Evolutionary conservation across 1,140 invertebrate species (phyloP).

Genomic region (Temnothorax curvispinosus): DNA sequence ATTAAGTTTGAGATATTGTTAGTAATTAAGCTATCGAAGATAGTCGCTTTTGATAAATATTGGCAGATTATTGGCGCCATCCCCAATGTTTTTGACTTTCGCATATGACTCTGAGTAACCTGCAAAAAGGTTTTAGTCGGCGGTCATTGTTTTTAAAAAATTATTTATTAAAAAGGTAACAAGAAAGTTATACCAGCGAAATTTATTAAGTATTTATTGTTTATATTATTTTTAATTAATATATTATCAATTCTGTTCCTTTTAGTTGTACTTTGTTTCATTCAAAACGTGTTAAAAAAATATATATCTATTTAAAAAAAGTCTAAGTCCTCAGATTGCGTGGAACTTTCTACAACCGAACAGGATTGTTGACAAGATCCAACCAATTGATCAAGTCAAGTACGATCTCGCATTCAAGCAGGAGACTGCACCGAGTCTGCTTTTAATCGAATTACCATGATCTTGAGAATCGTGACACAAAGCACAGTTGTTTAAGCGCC

Average conservation of each 20-base stretch:
- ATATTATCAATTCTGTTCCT: neutral
- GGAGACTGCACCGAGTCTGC: neutral
- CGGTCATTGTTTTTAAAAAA: no score
- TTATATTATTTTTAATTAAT: neutral
- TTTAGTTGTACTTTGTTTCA: neutral
- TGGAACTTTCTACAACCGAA: neutral
- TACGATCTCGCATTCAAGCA: conserved; percentile 15
- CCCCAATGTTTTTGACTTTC: no score
- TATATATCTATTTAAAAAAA: no score
- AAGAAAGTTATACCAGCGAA: no score
- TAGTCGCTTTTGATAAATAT: neutral
- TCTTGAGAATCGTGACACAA: conserved; percentile 46
- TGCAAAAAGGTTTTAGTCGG: no score
- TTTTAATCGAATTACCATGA: conserved; percentile 55
- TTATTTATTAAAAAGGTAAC: no score
- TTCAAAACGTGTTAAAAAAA: neutral
- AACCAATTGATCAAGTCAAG: conserved; percentile 47
- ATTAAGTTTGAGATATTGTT: neutral
- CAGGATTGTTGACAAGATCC: conserved; percentile 7
- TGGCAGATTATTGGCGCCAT: no score
- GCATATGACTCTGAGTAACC: no score
- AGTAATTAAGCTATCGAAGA: neutral
- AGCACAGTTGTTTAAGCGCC: conserved; percentile 19
- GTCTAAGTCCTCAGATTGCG: no score
- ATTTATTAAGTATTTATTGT: neutral